These are phyloP conservation scores for Hybognathus amarus DNA, from an alignment of 2,797 vertebrate species.

Conservation along the genomic window DNA sequence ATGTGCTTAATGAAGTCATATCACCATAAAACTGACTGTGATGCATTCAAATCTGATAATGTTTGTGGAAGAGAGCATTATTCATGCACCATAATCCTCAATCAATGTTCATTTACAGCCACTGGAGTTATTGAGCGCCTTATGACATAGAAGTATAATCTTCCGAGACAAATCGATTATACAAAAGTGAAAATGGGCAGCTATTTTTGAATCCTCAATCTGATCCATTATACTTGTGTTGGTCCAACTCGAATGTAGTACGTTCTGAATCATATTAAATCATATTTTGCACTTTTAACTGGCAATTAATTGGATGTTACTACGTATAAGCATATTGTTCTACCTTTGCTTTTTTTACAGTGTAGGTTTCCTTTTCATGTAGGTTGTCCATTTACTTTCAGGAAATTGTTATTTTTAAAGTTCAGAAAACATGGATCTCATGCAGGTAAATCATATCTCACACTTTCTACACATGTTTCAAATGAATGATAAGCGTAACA, in stretches of 20 bases:
- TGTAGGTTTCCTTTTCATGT: background rate
- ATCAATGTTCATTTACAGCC: conserved; percentile 89
- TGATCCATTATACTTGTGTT: no score
- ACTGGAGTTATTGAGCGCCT: conserved; percentile 87
- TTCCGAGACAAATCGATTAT: conserved; percentile 83
- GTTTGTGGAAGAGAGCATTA: conserved; percentile 82
- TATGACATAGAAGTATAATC: conserved; percentile 88
- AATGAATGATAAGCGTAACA: background rate
- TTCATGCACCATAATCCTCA: conserved; percentile 90
- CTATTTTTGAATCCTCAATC: background rate
- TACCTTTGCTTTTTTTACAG: background rate
- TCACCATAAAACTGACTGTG: conserved; percentile 71
- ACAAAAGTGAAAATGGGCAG: background rate
- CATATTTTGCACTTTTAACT: conserved; percentile 73
- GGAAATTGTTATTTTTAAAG: background rate
- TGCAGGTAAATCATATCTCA: background rate
- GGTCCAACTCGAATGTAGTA: background rate
- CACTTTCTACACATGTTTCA: background rate
- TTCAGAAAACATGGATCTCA: background rate
- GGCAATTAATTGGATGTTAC: conserved; percentile 53
- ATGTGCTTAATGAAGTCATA: conserved; percentile 57
- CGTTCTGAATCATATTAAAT: conserved; percentile 67
- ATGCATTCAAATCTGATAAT: conserved; percentile 72
- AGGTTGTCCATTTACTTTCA: background rate
- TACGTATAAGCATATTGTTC: background rate